Conservation (phyloP, 37 sponge, comb jelly and placozoan species). For the Agelas oroides region DNA sequence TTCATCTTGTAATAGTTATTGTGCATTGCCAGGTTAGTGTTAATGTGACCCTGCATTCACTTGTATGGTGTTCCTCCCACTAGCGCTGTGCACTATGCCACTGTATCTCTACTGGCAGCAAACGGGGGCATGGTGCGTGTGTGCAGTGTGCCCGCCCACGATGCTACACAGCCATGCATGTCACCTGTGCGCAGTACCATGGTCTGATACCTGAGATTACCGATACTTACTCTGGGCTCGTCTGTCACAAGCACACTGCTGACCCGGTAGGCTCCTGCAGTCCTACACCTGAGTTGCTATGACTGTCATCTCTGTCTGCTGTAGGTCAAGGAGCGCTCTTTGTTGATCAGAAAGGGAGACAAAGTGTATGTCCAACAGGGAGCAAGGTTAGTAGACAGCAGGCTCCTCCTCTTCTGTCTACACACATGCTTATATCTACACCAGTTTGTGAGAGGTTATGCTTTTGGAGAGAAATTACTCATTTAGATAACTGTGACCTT, state of each 20-base stretch:
- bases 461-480: too few relatives aligned
- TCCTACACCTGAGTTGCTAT: too few relatives aligned
- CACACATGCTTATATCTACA: too few relatives aligned
- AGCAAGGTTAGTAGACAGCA: too few relatives aligned
- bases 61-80: background rate
- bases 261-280: too few relatives aligned
- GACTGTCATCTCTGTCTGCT: constrained; percentile 12
- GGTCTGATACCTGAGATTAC: constrained; percentile 38
- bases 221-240: constrained; percentile 21
- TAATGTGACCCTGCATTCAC: too few relatives aligned
- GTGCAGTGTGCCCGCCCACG: constrained; percentile 66
- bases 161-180: constrained; percentile 85
- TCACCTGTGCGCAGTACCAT: constrained; percentile 82
- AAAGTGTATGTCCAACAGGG: constrained; percentile 27
- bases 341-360: constrained; percentile 30
- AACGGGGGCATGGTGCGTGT: constrained; percentile 62
- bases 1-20: too few relatives aligned
- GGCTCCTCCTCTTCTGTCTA: too few relatives aligned
- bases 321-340: constrained; percentile 1
- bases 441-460: too few relatives aligned
- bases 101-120: background rate
- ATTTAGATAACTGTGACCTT: too few relatives aligned
- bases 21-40: too few relatives aligned
- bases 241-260: constrained; percentile 50
- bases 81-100: constrained; percentile 57